A percentile compares a stretch with the other conserved stretches of the same genome.
These are phyloP conservation scores for Dendrocincla tyrannina DNA, from an alignment of 2,797 vertebrate genomes.

Conservation along the genomic window DNA sequence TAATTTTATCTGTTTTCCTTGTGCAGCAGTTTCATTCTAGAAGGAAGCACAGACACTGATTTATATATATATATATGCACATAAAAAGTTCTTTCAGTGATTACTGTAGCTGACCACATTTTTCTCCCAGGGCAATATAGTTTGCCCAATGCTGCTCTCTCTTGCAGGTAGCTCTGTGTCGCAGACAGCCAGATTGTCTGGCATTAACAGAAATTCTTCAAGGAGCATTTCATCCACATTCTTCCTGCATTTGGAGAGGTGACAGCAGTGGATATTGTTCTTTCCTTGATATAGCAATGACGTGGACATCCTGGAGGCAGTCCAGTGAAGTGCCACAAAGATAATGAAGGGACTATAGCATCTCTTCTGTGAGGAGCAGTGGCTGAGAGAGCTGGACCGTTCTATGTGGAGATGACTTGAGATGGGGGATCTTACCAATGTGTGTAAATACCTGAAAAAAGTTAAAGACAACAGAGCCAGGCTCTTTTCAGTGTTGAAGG, in stretches of 20 bases:
- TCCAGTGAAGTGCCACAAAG: background rate
- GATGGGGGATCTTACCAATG: background rate
- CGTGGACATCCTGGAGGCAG: background rate
- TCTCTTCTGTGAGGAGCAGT: background rate
- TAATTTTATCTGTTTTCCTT: slow-evolving; percentile 27
- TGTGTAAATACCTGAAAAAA: background rate
- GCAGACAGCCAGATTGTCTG: background rate
- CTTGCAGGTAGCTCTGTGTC: background rate
- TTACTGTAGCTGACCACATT: background rate
- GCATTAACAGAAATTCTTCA: background rate
- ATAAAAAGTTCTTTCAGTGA: background rate
- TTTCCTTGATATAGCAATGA: background rate
- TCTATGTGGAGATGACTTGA: background rate
- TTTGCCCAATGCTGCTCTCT: background rate
- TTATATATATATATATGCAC: background rate
- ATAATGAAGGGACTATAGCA: background rate
- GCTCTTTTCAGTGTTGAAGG: background rate
- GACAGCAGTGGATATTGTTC: background rate
- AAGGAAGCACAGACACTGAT: background rate
- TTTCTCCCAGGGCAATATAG: background rate
- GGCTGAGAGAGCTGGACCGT: background rate
- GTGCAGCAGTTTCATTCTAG: background rate
- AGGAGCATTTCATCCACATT: background rate
- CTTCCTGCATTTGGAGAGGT: background rate
- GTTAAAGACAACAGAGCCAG: background rate